Percentiles rank a stretch among this genome's conserved stretches.
These are phyloP conservation scores for Calcarius lapponicus DNA, from an alignment of 2,797 vertebrate genomes.

Conservation along the genomic window DNA sequence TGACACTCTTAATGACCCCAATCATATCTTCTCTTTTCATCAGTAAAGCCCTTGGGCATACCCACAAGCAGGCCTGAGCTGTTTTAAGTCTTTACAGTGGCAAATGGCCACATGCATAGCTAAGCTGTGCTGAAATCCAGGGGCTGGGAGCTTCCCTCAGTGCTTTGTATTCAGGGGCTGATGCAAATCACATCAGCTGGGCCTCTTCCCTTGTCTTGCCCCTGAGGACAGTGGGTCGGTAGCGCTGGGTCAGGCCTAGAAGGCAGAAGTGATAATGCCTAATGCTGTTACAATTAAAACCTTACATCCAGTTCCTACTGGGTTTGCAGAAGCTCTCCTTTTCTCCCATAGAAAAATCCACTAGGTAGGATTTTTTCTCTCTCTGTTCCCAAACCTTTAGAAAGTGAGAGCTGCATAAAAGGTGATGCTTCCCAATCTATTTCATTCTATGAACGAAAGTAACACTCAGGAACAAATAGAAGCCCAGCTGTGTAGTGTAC, in stretches of 20 bases:
- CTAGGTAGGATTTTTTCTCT: neutral
- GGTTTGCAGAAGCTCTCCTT: neutral
- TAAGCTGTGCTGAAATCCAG: neutral
- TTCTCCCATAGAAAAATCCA: neutral
- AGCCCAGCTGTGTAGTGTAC: neutral
- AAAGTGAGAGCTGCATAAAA: neutral
- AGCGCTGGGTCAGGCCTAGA: neutral
- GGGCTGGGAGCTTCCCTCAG: neutral
- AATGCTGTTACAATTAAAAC: neutral
- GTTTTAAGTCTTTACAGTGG: neutral
- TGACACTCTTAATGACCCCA: neutral
- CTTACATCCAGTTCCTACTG: neutral
- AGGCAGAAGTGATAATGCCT: neutral
- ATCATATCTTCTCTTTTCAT: neutral
- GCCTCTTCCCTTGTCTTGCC: neutral
- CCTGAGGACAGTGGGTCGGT: neutral
- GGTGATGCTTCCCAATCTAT: neutral
- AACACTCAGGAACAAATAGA: neutral
- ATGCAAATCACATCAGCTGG: neutral
- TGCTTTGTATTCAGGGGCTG: neutral
- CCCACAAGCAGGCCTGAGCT: neutral
- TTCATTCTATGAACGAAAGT: neutral
- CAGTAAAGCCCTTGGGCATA: neutral
- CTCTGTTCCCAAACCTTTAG: neutral
- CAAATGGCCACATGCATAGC: neutral